Evolutionary conservation across 2,113 vertebrate genomes (phyloP), one percentile per base, ranked within the genome.

Genomic region (Aramus guarauna): DNA sequence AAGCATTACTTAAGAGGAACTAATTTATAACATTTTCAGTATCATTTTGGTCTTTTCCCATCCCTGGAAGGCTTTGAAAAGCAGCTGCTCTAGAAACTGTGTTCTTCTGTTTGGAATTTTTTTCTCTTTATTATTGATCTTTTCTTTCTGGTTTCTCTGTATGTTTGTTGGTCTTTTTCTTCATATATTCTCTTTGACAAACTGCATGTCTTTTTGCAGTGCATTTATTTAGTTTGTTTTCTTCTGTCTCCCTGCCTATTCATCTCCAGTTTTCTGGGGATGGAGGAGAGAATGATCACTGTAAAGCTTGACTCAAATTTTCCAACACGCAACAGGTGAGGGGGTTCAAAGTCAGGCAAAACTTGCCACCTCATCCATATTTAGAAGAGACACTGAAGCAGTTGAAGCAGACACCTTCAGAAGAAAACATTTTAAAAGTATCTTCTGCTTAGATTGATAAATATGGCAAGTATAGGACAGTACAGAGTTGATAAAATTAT

Each of bases 301-400:
- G 45, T 62, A 59, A 94, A 83, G 15, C 75, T 75, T 93, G 55
- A 89, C 66, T 78, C 48, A 89, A 91, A 78, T 75, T 93, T 96
- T 87, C 63, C 62, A 63, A 53, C 29, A 5, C 29, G 9, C 12
- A 79, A 45, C 52, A 91, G 56, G 52, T 39, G 48, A 88, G 15
- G 3, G 48, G 5, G 32, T 87, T 75, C 34, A 78, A 84, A 95
- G 87, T 87, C 41, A 83, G 48, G 27, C 11, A 83, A 84, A 92
- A 86, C 9, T 67, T 88, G 17, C 11, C 11, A 90, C 41, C 3
- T 19, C 34, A 53, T 45, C 7, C 12, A 10, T 87, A 78, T 60
- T 80, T 88, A 76, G 37, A 92, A 82, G 14, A 71, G 17, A 66
- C 68, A 63, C 12, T 67, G 52, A 63, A 85, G 39, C 13, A 77